phyloP scores from a whole-genome alignment of 2,888 invertebrate species.

The Allygus modestus region DNA sequence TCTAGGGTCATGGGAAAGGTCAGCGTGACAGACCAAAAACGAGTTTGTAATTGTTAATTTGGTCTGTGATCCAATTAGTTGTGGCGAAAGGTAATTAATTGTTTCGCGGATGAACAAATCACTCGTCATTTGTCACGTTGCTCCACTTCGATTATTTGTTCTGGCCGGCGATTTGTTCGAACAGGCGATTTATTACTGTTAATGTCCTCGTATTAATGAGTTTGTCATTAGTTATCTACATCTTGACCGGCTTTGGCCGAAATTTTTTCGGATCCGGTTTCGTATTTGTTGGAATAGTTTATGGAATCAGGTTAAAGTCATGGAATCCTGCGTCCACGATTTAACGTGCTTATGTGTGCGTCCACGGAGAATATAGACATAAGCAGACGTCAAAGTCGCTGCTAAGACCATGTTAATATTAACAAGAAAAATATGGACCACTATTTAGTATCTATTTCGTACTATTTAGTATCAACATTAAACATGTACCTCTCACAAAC shows the following conservation, averaged over 20 bases:
- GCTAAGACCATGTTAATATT: no score
- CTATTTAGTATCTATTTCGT: no score
- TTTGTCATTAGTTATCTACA: not conserved
- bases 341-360: no score
- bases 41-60: constrained; percentile 19
- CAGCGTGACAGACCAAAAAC: not conserved
- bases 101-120: not conserved
- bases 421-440: no score
- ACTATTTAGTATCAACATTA: no score
- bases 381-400: no score
- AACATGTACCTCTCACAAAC: no score
- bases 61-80: not conserved
- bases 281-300: no score
- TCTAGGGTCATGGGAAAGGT: constrained; percentile 7
- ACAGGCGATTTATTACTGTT: not conserved
- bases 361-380: no score
- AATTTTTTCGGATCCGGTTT: no score
- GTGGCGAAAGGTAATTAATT: constrained; percentile 8
- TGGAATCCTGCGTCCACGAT: no score
- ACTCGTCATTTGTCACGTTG: not conserved
- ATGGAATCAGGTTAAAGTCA: no score
- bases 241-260: not conserved
- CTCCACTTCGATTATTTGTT: constrained; percentile 16
- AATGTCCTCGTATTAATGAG: not conserved
- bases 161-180: not conserved